Evolutionary conservation across 2,797 vertebrate genomes (phyloP), one percentile per base, ranked within the genome.

Genomic region (Xiphorhynchus erythropygius): DNA sequence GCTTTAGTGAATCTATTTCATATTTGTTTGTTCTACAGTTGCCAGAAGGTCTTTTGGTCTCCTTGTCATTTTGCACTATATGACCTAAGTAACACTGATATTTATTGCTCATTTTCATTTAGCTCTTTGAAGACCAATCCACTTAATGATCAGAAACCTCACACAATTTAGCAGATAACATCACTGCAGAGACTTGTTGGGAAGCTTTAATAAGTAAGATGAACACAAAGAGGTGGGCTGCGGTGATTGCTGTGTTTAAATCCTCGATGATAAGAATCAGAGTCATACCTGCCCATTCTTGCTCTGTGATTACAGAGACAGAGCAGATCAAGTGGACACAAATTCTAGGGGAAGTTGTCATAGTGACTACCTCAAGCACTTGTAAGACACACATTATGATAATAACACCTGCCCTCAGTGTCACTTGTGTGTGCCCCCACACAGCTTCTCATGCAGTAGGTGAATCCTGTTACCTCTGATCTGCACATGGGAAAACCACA

Each of bases 111-210:
- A 95, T 97, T 97, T 97, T 97, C 96, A 97, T 97, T 96, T 95
- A 96, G 96, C 95, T 95, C 97, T 97, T 96, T 78, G 81, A 97
- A 97, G 97, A 90, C 97, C 90, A 84, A 97, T 97, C 97, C 97
- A 93, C 95, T 94, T 98, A 97, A 97, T 84, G 97, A 98, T 97
- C 97, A 97, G 97, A 97, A 97, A 96, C 94, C 95, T 97, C 96
- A 97, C 94, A 91, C 96, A 97, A 97, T 97, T 97, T 97, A 94
- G 89, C 79, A 97, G 97, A 97, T 96, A 97, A 94, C 96, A 97
- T 97, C 97, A 95, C 94, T 93, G 93, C 93, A 97, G 97, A 97
- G 96, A 97, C 97, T 97, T 97, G 97, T 90, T 96, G 92, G 62
- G 85, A 97, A 96, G 94, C 93, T 95, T 87, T 94, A 97, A 98